Base-by-base conservation (phyloP, 1,140 invertebrate genomes). In the Artemia franciscana region DNA sequence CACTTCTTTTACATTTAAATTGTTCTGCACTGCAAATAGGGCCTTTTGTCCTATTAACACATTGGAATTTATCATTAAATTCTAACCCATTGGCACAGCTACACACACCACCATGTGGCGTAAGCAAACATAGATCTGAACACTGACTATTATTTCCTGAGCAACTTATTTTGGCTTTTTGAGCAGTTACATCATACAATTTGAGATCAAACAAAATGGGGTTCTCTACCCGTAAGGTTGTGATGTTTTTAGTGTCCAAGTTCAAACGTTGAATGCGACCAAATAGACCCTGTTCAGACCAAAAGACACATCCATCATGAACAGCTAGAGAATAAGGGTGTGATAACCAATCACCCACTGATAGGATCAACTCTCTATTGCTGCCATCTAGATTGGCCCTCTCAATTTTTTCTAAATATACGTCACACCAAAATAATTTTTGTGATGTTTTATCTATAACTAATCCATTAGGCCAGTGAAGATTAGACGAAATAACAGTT, bases 201-300 rank as follows among this genome's bases (percentile, higher is more conserved):
- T 77, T 77, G 4, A 86, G 72, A 68, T 83, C 79, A 73, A 77
- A 81, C 26, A 83, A 68, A 60, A 78, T 78, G 26, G 77, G 73
- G 70, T 79, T 78, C 68, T 78, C 75, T 57, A 63, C 64, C 15
- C 70, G 64, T 63, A 73, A 64, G 26, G 71, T 71, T 62, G 71
- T 70, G n/a, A 74, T 65, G 30, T 67, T 64, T 30, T 64, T 61
- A 68, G 73, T 69, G 9, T 63, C 64, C 26, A 76, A 67, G 65
- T 74, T 71, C 61, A 76, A 74, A 7, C 74, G 71, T 65, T 77
- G 75, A 15, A 85, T 62, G 18, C 28, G 60, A 7, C 60, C 59
- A 7, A 7, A n/a, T 70, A 25, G 70, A 70, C 24, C 81, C 81
- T 68, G 78, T 74, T 80, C 78, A 21, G 78, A 75, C 77, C 77